phyloP scores from a whole-genome alignment of 2,888 invertebrate species.

The Acleris emargana region DNA sequence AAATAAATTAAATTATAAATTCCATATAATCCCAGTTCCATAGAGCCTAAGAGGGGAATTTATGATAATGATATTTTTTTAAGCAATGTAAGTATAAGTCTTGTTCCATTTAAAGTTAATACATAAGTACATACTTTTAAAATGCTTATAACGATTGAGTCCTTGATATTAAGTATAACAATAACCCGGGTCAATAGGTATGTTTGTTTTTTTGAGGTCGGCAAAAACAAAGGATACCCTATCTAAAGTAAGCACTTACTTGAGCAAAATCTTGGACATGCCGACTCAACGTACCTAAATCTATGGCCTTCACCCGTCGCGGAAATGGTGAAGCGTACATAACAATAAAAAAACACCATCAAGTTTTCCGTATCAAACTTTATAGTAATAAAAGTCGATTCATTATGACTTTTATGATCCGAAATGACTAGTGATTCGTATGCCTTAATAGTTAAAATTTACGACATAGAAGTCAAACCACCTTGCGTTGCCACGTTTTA shows the following conservation, averaged over 20 bases:
- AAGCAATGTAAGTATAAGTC: too few species aligned
- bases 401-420: conserved; percentile 23
- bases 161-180: too few species aligned
- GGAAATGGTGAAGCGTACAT: conserved; percentile 25
- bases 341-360: conserved; percentile 25
- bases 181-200: too few species aligned
- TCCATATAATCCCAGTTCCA: too few species aligned
- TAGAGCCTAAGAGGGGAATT: too few species aligned
- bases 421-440: conserved; percentile 12
- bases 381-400: conserved; percentile 21
- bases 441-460: conserved; percentile 7
- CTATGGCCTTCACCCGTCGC: conserved; percentile 29
- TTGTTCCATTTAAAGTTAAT: too few species aligned
- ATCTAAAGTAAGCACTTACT: neutral
- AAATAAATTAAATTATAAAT: too few species aligned
- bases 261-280: neutral
- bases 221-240: neutral
- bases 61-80: too few species aligned
- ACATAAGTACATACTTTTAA: too few species aligned
- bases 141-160: too few species aligned
- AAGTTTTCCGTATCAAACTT: conserved; percentile 26
- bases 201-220: too few species aligned
- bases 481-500: neutral
- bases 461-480: conserved; percentile 16
- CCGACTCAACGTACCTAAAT: conserved; percentile 3